Percentiles rank a stretch among this genome's conserved stretches.
Evolutionary conservation across 2,113 vertebrate species (phyloP).

Genomic region (Oryzias woworae): DNA sequence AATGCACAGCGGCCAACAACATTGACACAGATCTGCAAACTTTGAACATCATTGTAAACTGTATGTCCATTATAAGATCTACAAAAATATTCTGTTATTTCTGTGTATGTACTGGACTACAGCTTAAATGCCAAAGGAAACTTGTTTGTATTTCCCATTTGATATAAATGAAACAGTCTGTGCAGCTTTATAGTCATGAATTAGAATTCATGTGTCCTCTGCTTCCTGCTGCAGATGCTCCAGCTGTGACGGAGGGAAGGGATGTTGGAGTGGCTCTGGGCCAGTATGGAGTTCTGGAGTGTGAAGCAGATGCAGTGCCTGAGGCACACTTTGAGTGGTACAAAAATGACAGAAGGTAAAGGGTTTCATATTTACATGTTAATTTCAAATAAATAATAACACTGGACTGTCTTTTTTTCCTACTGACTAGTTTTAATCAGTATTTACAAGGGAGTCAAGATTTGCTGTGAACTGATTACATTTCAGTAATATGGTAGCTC

Average conservation of each 20-base stretch:
- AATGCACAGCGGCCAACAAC: slow-evolving; percentile 93
- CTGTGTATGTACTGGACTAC: background rate
- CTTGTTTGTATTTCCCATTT: no score
- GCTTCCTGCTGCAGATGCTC: slow-evolving; percentile 79
- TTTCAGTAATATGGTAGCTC: background rate
- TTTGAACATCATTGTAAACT: slow-evolving; percentile 94
- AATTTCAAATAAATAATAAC: background rate
- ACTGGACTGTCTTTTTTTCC: background rate
- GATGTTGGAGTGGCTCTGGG: slow-evolving; percentile 89
- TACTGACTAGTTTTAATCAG: background rate
- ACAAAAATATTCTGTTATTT: background rate
- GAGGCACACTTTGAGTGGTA: slow-evolving; percentile 94
- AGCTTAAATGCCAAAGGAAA: background rate
- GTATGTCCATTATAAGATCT: slow-evolving; percentile 76
- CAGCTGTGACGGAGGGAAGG: slow-evolving; percentile 88
- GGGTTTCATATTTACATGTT: slow-evolving; percentile 8
- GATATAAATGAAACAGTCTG: no score
- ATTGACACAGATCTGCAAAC: slow-evolving; percentile 87
- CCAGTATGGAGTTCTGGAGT: slow-evolving; percentile 88
- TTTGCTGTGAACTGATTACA: background rate
- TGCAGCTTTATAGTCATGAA: no score
- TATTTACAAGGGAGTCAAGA: background rate
- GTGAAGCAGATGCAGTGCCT: slow-evolving; percentile 90
- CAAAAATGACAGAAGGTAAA: slow-evolving; percentile 92
- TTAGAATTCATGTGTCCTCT: slow-evolving; percentile 14